Percentiles rank a stretch among this genome's conserved stretches.
phyloP scores from a whole-genome alignment of 37 sponge, comb jelly and placozoan genomes.

The Aphrocallistes beatrix region DNA sequence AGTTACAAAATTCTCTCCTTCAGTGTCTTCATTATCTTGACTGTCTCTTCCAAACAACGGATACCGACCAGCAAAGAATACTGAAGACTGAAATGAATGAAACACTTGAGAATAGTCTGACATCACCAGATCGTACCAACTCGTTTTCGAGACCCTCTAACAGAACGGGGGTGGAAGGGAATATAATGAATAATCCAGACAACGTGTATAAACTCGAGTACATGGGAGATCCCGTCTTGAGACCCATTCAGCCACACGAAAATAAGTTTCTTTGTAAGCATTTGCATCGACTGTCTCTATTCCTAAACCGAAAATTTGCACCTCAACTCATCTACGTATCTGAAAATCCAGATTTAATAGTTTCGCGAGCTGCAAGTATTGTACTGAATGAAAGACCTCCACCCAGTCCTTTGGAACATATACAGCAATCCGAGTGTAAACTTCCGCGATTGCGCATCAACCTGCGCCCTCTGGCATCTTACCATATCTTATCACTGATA shows the following conservation, averaged over 20 bases:
- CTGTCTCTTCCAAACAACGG: background rate
- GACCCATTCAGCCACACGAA: background rate
- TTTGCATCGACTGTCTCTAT: background rate
- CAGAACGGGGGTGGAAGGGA: background rate
- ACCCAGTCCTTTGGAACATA: background rate
- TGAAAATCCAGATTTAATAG: background rate
- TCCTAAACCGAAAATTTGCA: background rate
- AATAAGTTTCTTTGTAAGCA: background rate
- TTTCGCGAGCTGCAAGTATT: background rate
- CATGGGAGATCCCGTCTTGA: background rate
- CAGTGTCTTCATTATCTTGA: background rate
- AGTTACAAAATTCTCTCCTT: background rate
- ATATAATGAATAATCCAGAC: background rate
- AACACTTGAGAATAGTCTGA: background rate
- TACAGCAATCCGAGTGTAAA: background rate
- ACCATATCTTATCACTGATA: background rate
- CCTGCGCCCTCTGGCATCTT: background rate
- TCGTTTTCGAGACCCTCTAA: background rate
- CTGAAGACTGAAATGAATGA: background rate
- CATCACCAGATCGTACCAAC: background rate
- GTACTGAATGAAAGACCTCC: background rate
- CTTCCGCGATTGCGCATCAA: slow-evolving; percentile 5
- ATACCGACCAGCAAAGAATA: background rate
- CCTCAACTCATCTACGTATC: background rate
- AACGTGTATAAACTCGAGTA: background rate